These are phyloP conservation scores for Leptothorax acervorum DNA, from an alignment of 2,888 invertebrate genomes.

Conservation along the genomic window DNA sequence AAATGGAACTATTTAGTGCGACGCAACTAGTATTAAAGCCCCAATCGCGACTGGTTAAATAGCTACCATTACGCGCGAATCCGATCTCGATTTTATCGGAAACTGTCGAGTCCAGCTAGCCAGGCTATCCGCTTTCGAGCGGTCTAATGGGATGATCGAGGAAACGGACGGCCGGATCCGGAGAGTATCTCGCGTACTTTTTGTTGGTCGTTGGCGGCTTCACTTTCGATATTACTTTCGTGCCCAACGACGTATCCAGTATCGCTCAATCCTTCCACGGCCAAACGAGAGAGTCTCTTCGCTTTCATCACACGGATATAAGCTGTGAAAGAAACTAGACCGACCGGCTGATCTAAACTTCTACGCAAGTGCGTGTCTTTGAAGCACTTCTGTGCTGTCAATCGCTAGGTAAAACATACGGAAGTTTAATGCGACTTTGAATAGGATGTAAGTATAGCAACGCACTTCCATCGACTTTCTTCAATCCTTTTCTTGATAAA, in stretches of 20 bases:
- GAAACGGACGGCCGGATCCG: conserved; percentile 67
- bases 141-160: conserved; percentile 58
- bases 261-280: conserved; percentile 77
- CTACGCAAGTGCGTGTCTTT: conserved; percentile 46
- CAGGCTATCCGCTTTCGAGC: conserved; percentile 35
- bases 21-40: conserved; percentile 22
- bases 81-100: conserved; percentile 47
- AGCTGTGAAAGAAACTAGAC: conserved; percentile 80
- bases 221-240: conserved; percentile 85
- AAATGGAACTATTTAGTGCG: conserved; percentile 9
- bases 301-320: conserved; percentile 80
- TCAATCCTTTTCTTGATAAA: background rate
- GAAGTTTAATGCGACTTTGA: background rate
- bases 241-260: conserved; percentile 80
- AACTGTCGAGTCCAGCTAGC: conserved; percentile 24
- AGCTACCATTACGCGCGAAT: conserved; percentile 35
- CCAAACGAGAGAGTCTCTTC: conserved; percentile 82
- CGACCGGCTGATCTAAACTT: conserved; percentile 70
- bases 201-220: conserved; percentile 76
- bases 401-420: background rate
- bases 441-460: background rate
- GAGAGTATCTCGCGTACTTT: conserved; percentile 64
- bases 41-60: conserved; percentile 33
- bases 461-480: background rate
- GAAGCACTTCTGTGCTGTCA: background rate